Evolutionary conservation across 2,888 invertebrate genomes (phyloP), one percentile per base, ranked within the genome.

Genomic region (Lordiphosa fenestrarum): DNA sequence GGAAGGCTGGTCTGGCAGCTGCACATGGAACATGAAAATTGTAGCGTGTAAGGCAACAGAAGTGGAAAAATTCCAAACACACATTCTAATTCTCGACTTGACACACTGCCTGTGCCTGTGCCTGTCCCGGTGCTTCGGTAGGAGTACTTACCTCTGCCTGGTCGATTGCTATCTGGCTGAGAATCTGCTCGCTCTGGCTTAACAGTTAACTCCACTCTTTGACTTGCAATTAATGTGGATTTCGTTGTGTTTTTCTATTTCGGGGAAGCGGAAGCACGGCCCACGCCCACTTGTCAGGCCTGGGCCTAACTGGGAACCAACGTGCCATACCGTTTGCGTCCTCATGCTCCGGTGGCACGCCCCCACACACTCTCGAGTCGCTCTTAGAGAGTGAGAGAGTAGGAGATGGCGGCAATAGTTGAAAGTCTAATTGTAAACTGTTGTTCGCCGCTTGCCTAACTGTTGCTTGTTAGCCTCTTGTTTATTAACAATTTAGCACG

Each of bases 401-500:
- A 35, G 15, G 25, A 50, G 63, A 69, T 62, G 76, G 63, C 76
- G 76, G 76, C 63, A 67, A 53, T 67, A 83, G 77, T 83, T 80
- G 73, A 83, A 83, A 80, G 83, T 75, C 72, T 84, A 86, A 84
- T 86, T 84, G 81, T 72, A 78, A 84, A 84, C 71, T 84, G 83
- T 78, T 85, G 74, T 74, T 83, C 70, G 83, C 73, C 69, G 68
- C 54, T 73, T 70, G 71, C 68, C 69, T 65, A 69, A 81, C 75
- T 65, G 76, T 73, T 69, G 83, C 77, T 81, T 83, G 84, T 84
- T 80, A 80, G 69, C 56, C 68, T 77, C 78, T 74, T 76, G 84
- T 83, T 86, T 85, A 86, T 85, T 80, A 85, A 85, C 85, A 86
- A 85, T 85, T 85, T 86, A 85, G 75, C 84, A 51, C 64, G 62